Base-by-base conservation (phyloP, 2,888 invertebrate genomes). In the Elegia similella region DNA sequence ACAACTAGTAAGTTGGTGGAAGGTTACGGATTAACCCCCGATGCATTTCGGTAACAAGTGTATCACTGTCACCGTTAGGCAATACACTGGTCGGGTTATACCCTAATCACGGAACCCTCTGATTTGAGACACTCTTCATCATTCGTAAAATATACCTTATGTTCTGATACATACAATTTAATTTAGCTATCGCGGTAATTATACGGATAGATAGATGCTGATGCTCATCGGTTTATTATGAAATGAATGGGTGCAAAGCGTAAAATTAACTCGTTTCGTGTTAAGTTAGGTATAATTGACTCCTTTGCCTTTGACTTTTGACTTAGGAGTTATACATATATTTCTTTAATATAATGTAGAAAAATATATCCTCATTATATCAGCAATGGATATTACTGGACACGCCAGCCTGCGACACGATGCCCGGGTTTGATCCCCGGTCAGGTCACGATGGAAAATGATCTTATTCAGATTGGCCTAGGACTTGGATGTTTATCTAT, bases 101-200 rank as follows among this genome's bases (percentile, higher is more conserved):
- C 84, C 82, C 84, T 80, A 82, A 85, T 86, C 80, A 82, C 70
- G 71, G 74, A 70, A 79, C 86, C 87, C 84, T 84, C 80, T 73
- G 77, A 78, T 80, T 81, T 75, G 67, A 73, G 67, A 69, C 63
- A 67, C 5, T 15, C 16, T 29, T 34, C 16, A 6, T 13, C 29
- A 29, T 48, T 30, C 13, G 60, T 12, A 74, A 68, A 69, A 58
- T 63, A 57, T 53, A 73, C 75, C 62, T 50, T 72, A 67, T 15
- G 1, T 5, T n/a, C 7, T 7, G 16, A 0, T 0, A 0, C 7
- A 59, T 61, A 68, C 54, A 59, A 65, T 59, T 38, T 12, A n/a
- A 47, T 64, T 66, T 66, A 13, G 29, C 29, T 50, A 12, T 12
- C 7, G 7, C 6, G 12, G 12, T 10, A 5, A 30, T 12, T 16